These are phyloP conservation scores for Stigmatopora argus DNA, from an alignment of 2,113 vertebrate species.

Conservation along the genomic window DNA sequence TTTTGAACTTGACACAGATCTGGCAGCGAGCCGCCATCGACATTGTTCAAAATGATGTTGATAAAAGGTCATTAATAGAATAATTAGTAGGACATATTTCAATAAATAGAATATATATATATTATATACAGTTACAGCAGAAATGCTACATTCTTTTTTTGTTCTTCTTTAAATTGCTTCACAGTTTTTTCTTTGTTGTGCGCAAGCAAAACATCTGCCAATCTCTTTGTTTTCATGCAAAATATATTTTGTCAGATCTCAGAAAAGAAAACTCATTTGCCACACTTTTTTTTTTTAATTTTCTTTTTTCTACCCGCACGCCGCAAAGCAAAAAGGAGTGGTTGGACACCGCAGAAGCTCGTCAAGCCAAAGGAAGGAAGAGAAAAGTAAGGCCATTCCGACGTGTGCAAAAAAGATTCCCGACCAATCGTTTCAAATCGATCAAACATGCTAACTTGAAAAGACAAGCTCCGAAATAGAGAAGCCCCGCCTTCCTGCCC, in stretches of 20 bases:
- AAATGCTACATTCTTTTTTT: constrained; percentile 93
- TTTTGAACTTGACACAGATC: constrained; percentile 59
- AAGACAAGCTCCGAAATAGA: not conserved
- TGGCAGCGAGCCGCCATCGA: constrained; percentile 62
- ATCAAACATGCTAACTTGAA: constrained; percentile 21
- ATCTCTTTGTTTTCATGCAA: constrained; percentile 82
- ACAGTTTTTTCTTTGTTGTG: constrained; percentile 69
- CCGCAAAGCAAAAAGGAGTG: constrained; percentile 30
- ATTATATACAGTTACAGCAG: constrained; percentile 96
- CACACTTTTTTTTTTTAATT: constrained; percentile 38
- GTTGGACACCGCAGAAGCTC: constrained; percentile 73
- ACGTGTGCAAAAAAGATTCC: constrained; percentile 68
- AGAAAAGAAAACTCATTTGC: constrained; percentile 78
- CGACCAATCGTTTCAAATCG: constrained; percentile 33
- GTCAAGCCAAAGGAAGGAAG: constrained; percentile 79
- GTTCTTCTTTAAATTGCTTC: constrained; percentile 77
- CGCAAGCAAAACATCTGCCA: constrained; percentile 93
- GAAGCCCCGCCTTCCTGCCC: not conserved
- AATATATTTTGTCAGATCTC: constrained; percentile 78
- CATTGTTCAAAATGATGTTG: constrained; percentile 76
- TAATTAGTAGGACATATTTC: constrained; percentile 89
- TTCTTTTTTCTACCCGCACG: constrained; percentile 28
- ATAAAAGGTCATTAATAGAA: constrained; percentile 92
- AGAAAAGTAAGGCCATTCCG: constrained; percentile 83
- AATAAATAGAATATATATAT: constrained; percentile 93